Evolutionary conservation across 1,140 invertebrate species (phyloP), one percentile per base, ranked within the genome.

Genomic region (Luehdorfia chinensis): DNA sequence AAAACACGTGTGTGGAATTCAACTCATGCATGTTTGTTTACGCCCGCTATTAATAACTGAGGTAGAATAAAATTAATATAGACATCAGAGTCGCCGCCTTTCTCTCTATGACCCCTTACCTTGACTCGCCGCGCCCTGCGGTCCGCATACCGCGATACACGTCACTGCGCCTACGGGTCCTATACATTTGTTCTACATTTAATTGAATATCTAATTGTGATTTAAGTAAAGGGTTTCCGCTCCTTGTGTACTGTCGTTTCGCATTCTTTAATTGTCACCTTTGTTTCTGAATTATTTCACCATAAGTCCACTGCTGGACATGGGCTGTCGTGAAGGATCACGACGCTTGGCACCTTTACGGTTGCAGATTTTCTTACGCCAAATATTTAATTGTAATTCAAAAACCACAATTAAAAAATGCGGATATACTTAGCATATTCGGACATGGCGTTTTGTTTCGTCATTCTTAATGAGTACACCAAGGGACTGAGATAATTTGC

Each of bases 51-150:
- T 54, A 56, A 58, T 61, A 58, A 58, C 37, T 55, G 27, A 30
- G 16, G 59, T 59, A 45, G 47, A 57, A 68, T 55, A 55, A 65
- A 55, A 59, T 64, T 65, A 61, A 64, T 54, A 54, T 53, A 64
- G 57, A 59, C 57, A 59, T 62, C 47, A 64, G 54, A 56, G 55
- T 50, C 59, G 59, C 45, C 63, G 61, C 76, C 74, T 76, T 77
- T 77, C 76, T 65, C 64, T 62, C 60, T 55, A 56, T 71, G 76
- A 80, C 76, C 76, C 60, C 72, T 80, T 51, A 59, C 76, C 76
- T 80, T 77, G 74, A 80, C 76, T 75, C 53, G 76, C 64, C 76
- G 72, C 76, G 74, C 76, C 76, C 70, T 74, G 59, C 50, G 50
- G 54, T 51, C 53, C 33, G 64, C 74, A 75, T 75, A 67, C 75